Evolutionary conservation across 1,140 invertebrate species (phyloP), one percentile per base, ranked within the genome.

Genomic region (Agraylea sexmaculata): DNA sequence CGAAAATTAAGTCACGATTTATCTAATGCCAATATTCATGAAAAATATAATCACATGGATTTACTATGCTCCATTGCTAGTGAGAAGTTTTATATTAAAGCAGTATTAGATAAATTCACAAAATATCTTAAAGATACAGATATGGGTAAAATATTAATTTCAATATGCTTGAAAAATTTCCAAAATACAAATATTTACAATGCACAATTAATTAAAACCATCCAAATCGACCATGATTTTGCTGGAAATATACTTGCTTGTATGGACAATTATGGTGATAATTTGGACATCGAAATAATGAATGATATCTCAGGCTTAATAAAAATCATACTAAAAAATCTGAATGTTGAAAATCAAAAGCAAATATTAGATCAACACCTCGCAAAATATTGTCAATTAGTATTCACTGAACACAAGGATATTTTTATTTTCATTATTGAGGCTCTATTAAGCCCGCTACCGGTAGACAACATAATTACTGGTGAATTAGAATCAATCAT

Each of bases 391-490:
- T 12, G 42, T 57, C 44, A 52, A 54, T 7, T 52, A 54, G 20
- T 59, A 54, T 46, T n/a, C 4, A 13, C 13, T 10, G 43, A 53
- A 38, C 45, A 32, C 4, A 46, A 58, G 44, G 51, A 58, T 13
- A 37, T 37, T 21, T 50, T 58, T 42, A 56, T 64, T 25, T 46
- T 58, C 18, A 35, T 68, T 4, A 36, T 68, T 13, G 60, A 64
- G 53, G 59, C 58, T 40, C 45, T 70, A 31, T 62, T 67, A 33
- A 51, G 47, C 19, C 52, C 58, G 4, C 34, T 68, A 36, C 51
- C 53, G 40, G 36, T 12, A 42, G 28, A 28, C 47, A 54, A 40
- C 23, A 37, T 69, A 8, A 46, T 51, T 43, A 52, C 58, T 40
- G 5, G 43, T 2, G 45, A 50, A 22, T 58, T 60, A 40, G 53